These are phyloP conservation scores for Probaryconus sp. DNA, from an alignment of 1,140 invertebrate genomes.

Conservation along the genomic window DNA sequence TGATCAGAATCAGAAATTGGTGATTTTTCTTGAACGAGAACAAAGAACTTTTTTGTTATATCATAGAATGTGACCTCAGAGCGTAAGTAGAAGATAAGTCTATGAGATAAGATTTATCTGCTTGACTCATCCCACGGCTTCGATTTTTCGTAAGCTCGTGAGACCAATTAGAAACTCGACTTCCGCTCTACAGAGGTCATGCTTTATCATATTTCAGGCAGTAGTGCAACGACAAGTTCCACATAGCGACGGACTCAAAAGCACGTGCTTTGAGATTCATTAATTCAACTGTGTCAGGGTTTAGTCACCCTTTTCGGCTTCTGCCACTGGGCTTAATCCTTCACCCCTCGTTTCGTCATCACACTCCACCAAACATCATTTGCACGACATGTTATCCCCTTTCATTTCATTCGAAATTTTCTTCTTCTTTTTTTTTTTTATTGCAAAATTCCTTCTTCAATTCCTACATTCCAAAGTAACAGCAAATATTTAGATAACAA, in stretches of 20 bases:
- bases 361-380: slow-evolving; percentile 15
- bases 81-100: slow-evolving; percentile 53
- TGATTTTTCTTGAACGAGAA: slow-evolving; percentile 49
- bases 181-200: slow-evolving; percentile 56
- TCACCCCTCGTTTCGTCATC: slow-evolving; percentile 20
- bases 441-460: too few relatives aligned
- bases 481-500: too few relatives aligned
- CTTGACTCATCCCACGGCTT: slow-evolving; percentile 57
- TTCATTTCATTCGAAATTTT: slow-evolving; percentile 12
- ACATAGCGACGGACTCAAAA: slow-evolving; percentile 8
- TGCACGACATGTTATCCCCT: not conserved
- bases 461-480: too few relatives aligned
- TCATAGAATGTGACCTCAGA: slow-evolving; percentile 43
- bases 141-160: slow-evolving; percentile 58
- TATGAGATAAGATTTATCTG: slow-evolving; percentile 57
- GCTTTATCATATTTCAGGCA: slow-evolving; percentile 61
- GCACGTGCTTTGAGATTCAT: slow-evolving; percentile 38
- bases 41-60: slow-evolving; percentile 50
- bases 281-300: slow-evolving; percentile 47
- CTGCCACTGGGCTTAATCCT: slow-evolving; percentile 19
- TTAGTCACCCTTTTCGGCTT: slow-evolving; percentile 37
- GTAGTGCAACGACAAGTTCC: not conserved
- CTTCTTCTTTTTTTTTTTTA: too few relatives aligned
- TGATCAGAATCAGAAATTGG: too few relatives aligned
- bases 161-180: slow-evolving; percentile 61